Percentiles rank a stretch among this genome's conserved stretches.
Evolutionary conservation across 2,888 invertebrate genomes (phyloP).

Genomic region (Lacanobia oleracea): DNA sequence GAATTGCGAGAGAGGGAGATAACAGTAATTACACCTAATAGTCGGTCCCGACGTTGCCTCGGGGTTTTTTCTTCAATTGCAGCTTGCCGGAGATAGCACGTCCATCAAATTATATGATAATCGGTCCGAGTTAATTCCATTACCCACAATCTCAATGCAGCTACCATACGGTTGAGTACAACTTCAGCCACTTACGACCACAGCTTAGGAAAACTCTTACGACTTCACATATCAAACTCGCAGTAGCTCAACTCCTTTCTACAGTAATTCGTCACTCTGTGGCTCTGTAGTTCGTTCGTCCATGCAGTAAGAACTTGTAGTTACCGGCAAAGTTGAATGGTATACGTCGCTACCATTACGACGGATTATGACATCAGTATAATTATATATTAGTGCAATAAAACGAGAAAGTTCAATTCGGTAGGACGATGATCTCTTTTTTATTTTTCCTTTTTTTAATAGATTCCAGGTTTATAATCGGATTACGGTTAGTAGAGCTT

Average conservation of each 20-base stretch:
- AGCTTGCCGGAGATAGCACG: constrained; percentile 73
- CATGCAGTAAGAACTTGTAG: constrained; percentile 40
- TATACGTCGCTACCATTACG: constrained; percentile 76
- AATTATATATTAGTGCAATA: constrained; percentile 83
- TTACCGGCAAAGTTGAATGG: constrained; percentile 55
- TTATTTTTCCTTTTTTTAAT: constrained; percentile 5
- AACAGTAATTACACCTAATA: constrained; percentile 79
- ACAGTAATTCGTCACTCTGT: no score
- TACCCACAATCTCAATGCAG: constrained; percentile 70
- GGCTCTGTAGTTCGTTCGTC: constrained; percentile 1
- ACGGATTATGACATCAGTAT: constrained; percentile 81
- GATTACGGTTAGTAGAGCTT: neutral
- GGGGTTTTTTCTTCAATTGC: constrained; percentile 74
- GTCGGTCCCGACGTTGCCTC: constrained; percentile 68
- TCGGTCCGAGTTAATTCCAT: constrained; percentile 77
- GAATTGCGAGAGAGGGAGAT: constrained; percentile 66
- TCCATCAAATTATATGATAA: constrained; percentile 81
- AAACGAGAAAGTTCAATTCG: constrained; percentile 76
- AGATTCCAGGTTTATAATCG: neutral
- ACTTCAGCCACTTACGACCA: constrained; percentile 31
- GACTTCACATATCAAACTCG: neutral
- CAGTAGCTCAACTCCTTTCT: constrained; percentile 30
- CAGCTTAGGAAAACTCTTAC: constrained; percentile 24
- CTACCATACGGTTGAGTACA: constrained; percentile 58
- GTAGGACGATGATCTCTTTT: constrained; percentile 56